phyloP scores from a whole-genome alignment of 2,888 invertebrate species.

The Noctua comes region DNA sequence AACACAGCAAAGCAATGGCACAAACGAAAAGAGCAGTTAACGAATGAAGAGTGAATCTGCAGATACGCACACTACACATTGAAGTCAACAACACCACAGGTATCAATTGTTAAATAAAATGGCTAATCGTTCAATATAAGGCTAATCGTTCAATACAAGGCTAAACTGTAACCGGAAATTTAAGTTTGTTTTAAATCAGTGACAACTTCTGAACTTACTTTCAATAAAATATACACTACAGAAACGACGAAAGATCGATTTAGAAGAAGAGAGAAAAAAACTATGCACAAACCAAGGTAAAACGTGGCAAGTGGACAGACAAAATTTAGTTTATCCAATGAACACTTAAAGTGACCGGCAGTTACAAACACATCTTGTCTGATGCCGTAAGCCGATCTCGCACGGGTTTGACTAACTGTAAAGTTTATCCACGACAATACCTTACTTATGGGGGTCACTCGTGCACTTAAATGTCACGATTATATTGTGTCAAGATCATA shows the following conservation, averaged over 20 bases:
- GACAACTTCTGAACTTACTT: not conserved
- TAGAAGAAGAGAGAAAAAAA: not conserved
- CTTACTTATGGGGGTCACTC: constrained; percentile 13
- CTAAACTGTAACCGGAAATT: not conserved
- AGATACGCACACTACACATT: not conserved
- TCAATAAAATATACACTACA: not conserved
- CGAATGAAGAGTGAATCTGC: not conserved
- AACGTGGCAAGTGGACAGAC: constrained; percentile 5
- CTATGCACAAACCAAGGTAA: constrained; percentile 2
- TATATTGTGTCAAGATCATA: constrained; percentile 40
- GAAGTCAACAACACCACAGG: not conserved
- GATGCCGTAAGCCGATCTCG: constrained; percentile 18
- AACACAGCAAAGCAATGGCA: not conserved
- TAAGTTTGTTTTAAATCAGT: not conserved
- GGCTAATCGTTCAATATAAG: not conserved
- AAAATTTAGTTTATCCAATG: constrained; percentile 37
- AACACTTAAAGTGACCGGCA: constrained; percentile 14
- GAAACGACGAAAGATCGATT: not conserved
- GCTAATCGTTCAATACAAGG: not conserved
- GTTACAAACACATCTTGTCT: constrained; percentile 25
- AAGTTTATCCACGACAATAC: constrained; percentile 24
- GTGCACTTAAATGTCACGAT: constrained; percentile 23
- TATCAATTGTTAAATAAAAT: constrained; percentile 8
- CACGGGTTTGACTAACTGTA: constrained; percentile 11
- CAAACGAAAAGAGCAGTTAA: constrained; percentile 9